Conservation (phyloP, 1,140 invertebrate genomes). For the Platorchestia sp. region DNA sequence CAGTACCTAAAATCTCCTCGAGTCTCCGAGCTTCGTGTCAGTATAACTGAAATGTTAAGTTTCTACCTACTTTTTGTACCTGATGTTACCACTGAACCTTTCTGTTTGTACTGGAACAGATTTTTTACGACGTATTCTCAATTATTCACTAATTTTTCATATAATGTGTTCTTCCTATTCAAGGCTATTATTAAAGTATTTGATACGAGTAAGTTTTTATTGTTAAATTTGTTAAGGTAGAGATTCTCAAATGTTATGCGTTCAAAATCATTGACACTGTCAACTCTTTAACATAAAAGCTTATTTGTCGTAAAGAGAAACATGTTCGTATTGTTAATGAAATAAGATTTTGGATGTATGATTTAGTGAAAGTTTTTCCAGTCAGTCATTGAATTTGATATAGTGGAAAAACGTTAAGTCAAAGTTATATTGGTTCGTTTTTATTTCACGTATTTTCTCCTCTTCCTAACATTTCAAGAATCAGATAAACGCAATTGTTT, state of each 20-base stretch:
- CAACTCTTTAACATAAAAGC: neutral
- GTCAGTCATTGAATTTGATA: neutral
- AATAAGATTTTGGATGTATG: neutral
- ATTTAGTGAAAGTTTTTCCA: neutral
- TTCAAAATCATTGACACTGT: neutral
- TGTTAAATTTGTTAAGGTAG: neutral
- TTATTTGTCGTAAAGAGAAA: neutral
- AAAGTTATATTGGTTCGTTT: neutral
- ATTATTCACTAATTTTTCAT: neutral
- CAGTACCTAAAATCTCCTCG: neutral
- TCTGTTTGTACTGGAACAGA: neutral
- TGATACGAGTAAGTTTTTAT: neutral
- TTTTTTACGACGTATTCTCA: neutral
- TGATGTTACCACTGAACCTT: slow-evolving; percentile 32
- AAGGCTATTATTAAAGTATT: slow-evolving; percentile 11
- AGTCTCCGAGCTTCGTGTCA: neutral
- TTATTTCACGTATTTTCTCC: neutral
- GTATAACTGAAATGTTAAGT: neutral
- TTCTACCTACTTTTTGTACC: slow-evolving; percentile 31
- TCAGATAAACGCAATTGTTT: neutral
- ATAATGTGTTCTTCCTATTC: neutral
- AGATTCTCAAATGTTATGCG: slow-evolving; percentile 12
- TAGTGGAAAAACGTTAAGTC: neutral
- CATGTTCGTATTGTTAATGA: neutral
- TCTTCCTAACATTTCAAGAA: neutral